These are phyloP conservation scores for Plectrocnemia conspersa DNA, from an alignment of 1,140 invertebrate species.

Conservation along the genomic window DNA sequence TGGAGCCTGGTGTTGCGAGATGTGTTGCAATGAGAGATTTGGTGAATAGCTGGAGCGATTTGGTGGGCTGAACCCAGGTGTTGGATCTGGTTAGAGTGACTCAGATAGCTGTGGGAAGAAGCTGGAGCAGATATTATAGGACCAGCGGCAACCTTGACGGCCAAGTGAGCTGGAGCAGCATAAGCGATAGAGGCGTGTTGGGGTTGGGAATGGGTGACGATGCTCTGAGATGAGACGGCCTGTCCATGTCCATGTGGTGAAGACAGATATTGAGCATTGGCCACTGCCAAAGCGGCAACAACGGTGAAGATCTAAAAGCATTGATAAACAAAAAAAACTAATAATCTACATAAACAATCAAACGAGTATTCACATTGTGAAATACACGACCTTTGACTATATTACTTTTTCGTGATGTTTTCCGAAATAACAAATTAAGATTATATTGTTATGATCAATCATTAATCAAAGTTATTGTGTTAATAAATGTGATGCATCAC, in stretches of 20 bases:
- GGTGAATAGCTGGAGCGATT: no score
- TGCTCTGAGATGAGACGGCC: slow-evolving; percentile 49
- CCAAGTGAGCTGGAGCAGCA: slow-evolving; percentile 34
- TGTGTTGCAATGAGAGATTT: slow-evolving; percentile 47
- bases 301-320: slow-evolving; percentile 35
- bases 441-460: neutral
- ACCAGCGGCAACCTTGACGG: slow-evolving; percentile 13
- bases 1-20: slow-evolving; percentile 43
- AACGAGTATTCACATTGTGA: no score
- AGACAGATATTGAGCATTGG: slow-evolving; percentile 44
- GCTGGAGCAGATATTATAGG: slow-evolving; percentile 16
- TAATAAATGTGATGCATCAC: no score
- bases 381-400: neutral
- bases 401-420: neutral
- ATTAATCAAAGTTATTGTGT: no score
- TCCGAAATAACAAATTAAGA: neutral
- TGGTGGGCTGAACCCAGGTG: slow-evolving; percentile 35
- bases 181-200: slow-evolving; percentile 34
- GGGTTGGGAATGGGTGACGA: slow-evolving; percentile 46
- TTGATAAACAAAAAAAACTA: no score
- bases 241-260: slow-evolving; percentile 37
- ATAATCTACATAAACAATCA: no score
- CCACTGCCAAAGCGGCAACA: slow-evolving; percentile 45
- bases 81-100: slow-evolving; percentile 2
- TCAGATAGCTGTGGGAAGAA: neutral